These are phyloP conservation scores for Apteryx owenii DNA, from an alignment of 2,113 vertebrate species.

Conservation along the genomic window DNA sequence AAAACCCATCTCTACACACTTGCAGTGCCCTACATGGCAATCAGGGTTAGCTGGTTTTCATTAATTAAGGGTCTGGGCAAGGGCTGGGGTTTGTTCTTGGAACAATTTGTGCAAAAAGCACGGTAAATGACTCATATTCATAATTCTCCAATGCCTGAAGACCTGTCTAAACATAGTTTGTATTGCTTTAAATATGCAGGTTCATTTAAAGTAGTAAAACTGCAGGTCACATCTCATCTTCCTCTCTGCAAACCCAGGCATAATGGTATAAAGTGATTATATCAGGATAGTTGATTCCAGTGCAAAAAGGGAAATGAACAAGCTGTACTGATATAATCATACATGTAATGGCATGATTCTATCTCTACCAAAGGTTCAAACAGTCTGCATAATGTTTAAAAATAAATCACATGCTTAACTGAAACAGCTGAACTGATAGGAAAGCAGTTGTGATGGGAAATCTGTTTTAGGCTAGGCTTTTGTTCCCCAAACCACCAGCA, in stretches of 20 bases:
- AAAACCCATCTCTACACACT: not conserved
- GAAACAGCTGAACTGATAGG: not conserved
- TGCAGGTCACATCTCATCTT: not conserved
- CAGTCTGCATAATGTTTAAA: not conserved
- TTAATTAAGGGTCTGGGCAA: constrained; percentile 39
- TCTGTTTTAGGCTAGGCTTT: not conserved
- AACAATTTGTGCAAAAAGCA: not conserved
- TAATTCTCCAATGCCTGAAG: constrained; percentile 17
- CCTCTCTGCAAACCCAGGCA: not conserved
- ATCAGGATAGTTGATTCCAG: not conserved
- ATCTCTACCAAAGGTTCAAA: not conserved
- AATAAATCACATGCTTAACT: constrained; percentile 4
- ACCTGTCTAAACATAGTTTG: not conserved
- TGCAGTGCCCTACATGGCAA: constrained; percentile 24
- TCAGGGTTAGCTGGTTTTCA: constrained; percentile 29
- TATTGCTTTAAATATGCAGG: constrained; percentile 1
- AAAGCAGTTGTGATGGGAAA: constrained; percentile 20
- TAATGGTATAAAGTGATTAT: not conserved
- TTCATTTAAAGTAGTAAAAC: constrained; percentile 23
- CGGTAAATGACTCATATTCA: not conserved
- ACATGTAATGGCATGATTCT: not conserved
- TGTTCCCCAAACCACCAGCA: not conserved
- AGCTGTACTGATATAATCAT: not conserved
- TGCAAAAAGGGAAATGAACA: not conserved
- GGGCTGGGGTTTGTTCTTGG: constrained; percentile 13